These are phyloP conservation scores for Sicus ferrugineus DNA, from an alignment of 2,888 invertebrate genomes.

Conservation along the genomic window DNA sequence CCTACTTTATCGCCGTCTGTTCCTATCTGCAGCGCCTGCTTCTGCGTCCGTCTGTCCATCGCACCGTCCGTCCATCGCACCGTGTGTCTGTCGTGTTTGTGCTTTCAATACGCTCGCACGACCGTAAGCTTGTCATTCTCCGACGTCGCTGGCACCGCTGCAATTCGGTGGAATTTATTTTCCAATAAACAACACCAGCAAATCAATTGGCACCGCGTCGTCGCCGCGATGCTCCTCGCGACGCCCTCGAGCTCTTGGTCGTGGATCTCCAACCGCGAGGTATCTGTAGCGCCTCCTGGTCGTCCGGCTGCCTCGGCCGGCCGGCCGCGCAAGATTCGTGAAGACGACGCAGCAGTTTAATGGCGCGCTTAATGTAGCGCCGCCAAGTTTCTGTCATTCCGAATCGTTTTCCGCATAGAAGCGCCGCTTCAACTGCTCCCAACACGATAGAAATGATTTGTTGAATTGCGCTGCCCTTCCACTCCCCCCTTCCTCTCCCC, in stretches of 20 bases:
- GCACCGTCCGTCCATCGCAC: background rate
- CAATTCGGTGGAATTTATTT: slow-evolving; percentile 1
- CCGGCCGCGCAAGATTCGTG: background rate
- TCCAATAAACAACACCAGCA: background rate
- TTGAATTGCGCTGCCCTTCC: too few relatives aligned
- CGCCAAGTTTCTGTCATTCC: background rate
- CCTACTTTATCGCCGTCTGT: background rate
- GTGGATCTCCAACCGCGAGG: slow-evolving; percentile 17
- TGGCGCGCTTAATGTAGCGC: background rate
- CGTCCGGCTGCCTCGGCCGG: background rate
- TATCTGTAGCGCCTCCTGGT: background rate
- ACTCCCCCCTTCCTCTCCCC: background rate
- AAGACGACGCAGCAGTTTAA: background rate
- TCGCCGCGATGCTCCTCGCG: background rate
- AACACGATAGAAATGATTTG: background rate
- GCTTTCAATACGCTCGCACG: background rate
- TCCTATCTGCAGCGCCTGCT: too few relatives aligned
- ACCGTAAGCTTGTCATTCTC: background rate
- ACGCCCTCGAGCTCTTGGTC: slow-evolving; percentile 32
- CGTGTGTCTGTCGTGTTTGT: background rate
- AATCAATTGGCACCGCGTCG: slow-evolving; percentile 15
- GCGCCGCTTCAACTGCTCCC: background rate
- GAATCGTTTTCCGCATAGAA: background rate
- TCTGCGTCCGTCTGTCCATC: background rate
- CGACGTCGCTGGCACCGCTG: background rate